Percentiles rank a stretch among this genome's conserved stretches.
Conservation (phyloP, 2,888 invertebrate species). For the Desoria tigrina region DNA sequence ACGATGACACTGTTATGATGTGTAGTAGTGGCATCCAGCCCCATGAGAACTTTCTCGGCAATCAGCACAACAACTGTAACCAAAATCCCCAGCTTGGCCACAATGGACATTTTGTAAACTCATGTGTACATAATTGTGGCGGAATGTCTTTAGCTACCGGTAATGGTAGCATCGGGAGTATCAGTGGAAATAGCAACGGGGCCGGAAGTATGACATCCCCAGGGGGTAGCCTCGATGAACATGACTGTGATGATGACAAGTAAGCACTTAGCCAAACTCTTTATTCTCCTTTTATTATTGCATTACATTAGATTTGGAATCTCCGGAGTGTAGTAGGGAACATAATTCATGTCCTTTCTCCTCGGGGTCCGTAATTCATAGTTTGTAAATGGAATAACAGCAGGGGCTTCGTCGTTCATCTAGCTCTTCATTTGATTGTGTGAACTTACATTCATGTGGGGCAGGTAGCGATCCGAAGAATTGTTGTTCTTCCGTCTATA, state of each 20-base stretch:
- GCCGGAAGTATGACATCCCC: conserved; percentile 47
- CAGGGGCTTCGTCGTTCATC: no score
- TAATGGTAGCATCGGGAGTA: conserved; percentile 32
- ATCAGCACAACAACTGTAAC: conserved; percentile 1
- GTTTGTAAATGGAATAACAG: conserved; percentile 22
- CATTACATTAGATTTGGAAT: conserved; percentile 21
- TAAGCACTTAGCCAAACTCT: conserved; percentile 29
- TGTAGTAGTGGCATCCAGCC: neutral
- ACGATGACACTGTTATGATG: neutral
- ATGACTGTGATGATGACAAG: conserved; percentile 54
- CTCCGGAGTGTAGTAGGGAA: conserved; percentile 18
- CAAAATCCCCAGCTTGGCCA: conserved; percentile 12
- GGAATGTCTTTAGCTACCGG: conserved; percentile 22
- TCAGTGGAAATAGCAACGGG: conserved; percentile 26
- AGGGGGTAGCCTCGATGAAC: conserved; percentile 53
- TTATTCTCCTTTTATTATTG: conserved; percentile 36
- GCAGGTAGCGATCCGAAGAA: neutral
- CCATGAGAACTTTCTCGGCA: conserved; percentile 7
- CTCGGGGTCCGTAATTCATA: neutral
- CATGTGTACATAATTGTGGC: conserved; percentile 21
- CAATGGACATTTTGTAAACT: conserved; percentile 20
- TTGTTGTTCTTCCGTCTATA: neutral
- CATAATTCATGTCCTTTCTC: conserved; percentile 15
- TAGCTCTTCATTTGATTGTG: neutral
- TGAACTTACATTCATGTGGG: no score